Base-by-base conservation (phyloP, 2,797 vertebrate genomes). In the Periophthalmus magnuspinnatus region DNA sequence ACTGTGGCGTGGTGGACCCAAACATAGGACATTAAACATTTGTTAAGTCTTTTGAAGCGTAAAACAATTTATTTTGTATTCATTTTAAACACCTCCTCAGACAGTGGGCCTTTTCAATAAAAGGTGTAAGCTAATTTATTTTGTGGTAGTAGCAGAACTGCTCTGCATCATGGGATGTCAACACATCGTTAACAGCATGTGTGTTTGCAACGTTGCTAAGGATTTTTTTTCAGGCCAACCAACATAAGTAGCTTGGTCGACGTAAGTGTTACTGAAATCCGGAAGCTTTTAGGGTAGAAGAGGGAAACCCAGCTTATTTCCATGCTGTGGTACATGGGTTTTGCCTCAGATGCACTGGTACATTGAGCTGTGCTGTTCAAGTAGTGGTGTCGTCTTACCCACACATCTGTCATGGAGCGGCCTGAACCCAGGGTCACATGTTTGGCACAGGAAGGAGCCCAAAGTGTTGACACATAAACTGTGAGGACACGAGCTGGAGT, bases 381-480 rank as follows among this genome's bases (percentile, higher is more conserved):
- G 33, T 67, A 50, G 77, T 71, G 71, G 67, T 55, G 22, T 48
- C 47, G 73, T 70, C 93, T 93, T 92, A 94, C 93, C 93, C 83
- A 89, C 84, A 86, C 93, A 94, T 88, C 88, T 88, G 69, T 90
- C 89, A 77, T 76, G 56, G 21, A 83, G 59, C n/a, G 88, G 81
- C 77, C 74, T 90, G 78, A 91, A 92, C 52, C 93, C 93, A 0
- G 80, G 80, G 50, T 81, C 70, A 52, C 93, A 94, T 71, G 54
- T 83, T 83, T 90, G 91, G 90, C 93, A 94, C 59, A 84, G 84
- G 87, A 92, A 94, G 65, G 93, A 94, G 68, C 93, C 93, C 0
- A 65, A 71, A 45, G 90, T 93, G 88, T 94, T 94, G 87, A 92
- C 67, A 62, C 93, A 94, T 73, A 84, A 74, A 5, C 89, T 89